Base-by-base conservation (phyloP, 2,888 invertebrate species). In the Drosophila ezoana region DNA sequence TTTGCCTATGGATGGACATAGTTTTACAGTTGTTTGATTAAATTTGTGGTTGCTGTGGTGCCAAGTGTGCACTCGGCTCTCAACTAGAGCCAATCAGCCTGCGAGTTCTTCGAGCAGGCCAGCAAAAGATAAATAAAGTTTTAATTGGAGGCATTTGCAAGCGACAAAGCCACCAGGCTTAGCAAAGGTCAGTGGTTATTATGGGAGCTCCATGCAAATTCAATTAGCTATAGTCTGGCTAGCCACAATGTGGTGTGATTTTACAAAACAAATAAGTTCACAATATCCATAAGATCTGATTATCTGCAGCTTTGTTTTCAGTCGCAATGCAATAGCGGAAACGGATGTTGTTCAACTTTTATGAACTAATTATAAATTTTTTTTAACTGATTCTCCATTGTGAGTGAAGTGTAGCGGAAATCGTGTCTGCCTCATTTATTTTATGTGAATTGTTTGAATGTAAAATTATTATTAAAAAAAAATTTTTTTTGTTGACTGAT, bases 1-100 rank as follows among this genome's bases (percentile, higher is more conserved):
- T 56, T 58, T 53, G 16, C 16, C 18, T 41, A 56, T 23, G 75
- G 40, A 44, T 53, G 62, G 53, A 69, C 53, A 68, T 64, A 44
- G 70, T 63, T 82, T 58, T 58, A 43, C 43, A 63, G 48, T 85
- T 81, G 62, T 79, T 88, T 78, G 86, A 84, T 84, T 88, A 84
- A 82, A 76, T 82, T 80, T 83, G 75, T 64, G 72, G 72, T 56
- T 70, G 3, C 48, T 79, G 79, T 47, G 72, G 65, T 35, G 45
- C n/a, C 10, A 14, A 58, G 20, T 51, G 9, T 51, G 43, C 49
- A 41, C 38, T 20, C 20, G 13, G 28, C 45, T 45, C 33, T 16
- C 16, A 33, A 32, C 54, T 52, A 18, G 16, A 43, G 38, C 52
- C 73, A 76, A 77, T 73, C 78, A 64, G 57, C 45, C 56, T 56